Percentiles rank a stretch among this genome's conserved stretches.
Conservation (phyloP, 2,797 vertebrate species). For the Phataginus tricuspis region DNA sequence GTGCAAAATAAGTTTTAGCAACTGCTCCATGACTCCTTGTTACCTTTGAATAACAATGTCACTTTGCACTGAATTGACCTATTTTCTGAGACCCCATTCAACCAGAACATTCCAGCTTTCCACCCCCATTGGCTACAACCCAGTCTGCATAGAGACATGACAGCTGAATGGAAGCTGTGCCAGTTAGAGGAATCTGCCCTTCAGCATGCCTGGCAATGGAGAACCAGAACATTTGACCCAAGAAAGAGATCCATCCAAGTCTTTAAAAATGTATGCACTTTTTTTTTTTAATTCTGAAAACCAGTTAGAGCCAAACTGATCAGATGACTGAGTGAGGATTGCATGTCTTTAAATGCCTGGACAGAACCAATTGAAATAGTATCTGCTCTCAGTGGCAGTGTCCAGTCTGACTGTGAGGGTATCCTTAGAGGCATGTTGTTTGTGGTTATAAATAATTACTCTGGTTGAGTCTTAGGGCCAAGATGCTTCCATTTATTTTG, state of each 20-base stretch:
- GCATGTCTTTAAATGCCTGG: constrained; percentile 26
- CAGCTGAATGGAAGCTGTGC: not conserved
- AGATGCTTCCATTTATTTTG: not conserved
- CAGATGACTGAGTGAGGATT: constrained; percentile 25
- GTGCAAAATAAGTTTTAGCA: not conserved
- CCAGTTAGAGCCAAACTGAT: constrained; percentile 20
- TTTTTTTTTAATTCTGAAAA: constrained; percentile 36
- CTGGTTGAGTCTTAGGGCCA: not conserved
- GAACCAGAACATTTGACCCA: constrained; percentile 42
- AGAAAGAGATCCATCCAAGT: constrained; percentile 34
- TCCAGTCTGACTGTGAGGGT: not conserved
- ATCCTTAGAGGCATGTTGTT: constrained; percentile 1
- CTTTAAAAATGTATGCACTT: constrained; percentile 36
- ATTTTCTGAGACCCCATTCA: constrained; percentile 42
- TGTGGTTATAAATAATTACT: not conserved
- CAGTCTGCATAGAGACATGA: constrained; percentile 1
- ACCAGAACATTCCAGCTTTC: not conserved
- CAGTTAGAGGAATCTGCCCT: not conserved
- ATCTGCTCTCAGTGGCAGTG: not conserved
- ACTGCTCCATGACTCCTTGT: not conserved
- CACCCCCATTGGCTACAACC: not conserved
- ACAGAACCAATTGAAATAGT: not conserved
- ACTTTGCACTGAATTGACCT: constrained; percentile 35
- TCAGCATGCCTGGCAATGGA: not conserved
- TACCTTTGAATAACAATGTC: not conserved